phyloP scores from a whole-genome alignment of 2,113 vertebrate species.

The Hippocampus abdominalis region DNA sequence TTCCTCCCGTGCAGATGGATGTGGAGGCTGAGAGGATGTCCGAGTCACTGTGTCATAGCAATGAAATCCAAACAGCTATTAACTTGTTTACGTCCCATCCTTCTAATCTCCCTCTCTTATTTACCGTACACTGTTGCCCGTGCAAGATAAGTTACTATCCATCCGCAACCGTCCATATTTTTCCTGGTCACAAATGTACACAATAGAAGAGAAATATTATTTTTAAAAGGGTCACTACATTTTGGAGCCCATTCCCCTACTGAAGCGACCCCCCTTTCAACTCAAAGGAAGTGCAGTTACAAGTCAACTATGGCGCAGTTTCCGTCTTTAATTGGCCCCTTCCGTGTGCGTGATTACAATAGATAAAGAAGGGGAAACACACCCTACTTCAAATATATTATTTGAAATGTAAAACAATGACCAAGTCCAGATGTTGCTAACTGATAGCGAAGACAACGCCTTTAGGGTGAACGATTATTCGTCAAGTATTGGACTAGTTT shows the following conservation, averaged over 20 bases:
- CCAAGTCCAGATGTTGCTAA: no score
- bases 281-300: neutral
- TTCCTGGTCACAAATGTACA: neutral
- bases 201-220: neutral
- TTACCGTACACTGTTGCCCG: neutral
- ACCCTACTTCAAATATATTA: neutral
- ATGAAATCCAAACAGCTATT: slow-evolving; percentile 7
- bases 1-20: slow-evolving; percentile 4
- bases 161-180: neutral
- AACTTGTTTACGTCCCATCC: neutral
- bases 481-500: no score
- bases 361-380: neutral
- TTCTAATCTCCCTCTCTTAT: neutral
- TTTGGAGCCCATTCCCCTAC: neutral
- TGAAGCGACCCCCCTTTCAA: neutral
- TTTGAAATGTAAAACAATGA: neutral
- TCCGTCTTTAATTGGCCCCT: neutral
- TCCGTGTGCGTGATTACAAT: neutral
- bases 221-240: neutral
- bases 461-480: neutral
- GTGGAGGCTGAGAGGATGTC: neutral
- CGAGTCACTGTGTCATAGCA: neutral
- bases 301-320: neutral
- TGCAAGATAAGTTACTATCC: neutral
- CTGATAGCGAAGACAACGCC: neutral